Evolutionary conservation across 1,140 invertebrate species (phyloP).

Genomic region (Trichogramma pretiosum): DNA sequence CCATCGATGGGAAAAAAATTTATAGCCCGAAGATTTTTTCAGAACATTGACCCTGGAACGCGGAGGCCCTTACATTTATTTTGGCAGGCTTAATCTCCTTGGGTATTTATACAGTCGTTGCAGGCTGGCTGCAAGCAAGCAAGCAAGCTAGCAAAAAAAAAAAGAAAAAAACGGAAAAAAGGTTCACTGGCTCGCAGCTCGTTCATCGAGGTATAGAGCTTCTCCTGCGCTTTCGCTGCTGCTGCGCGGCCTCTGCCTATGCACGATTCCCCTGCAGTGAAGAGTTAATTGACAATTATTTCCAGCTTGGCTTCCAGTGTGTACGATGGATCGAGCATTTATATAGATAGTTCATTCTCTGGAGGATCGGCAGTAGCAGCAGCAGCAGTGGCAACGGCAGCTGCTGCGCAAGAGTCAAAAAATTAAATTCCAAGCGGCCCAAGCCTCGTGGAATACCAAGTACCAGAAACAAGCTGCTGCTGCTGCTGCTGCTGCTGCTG

Average conservation of each 20-base stretch:
- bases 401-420: conserved; percentile 2
- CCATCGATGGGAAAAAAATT: no score
- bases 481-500: no score
- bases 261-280: not conserved
- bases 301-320: conserved; percentile 2
- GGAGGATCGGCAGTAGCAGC: not conserved
- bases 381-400: not conserved
- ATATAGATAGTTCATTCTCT: conserved; percentile 1
- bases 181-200: not conserved
- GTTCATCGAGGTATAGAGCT: not conserved
- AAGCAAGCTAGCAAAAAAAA: not conserved
- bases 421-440: conserved; percentile 16
- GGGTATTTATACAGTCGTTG: no score
- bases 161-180: not conserved
- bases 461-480: no score
- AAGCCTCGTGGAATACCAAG: conserved; percentile 10
- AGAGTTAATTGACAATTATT: conserved; percentile 17
- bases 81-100: no score
- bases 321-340: no score
- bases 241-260: no score
- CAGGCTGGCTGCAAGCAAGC: not conserved
- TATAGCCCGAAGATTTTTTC: no score
- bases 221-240: no score
- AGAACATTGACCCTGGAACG: no score
- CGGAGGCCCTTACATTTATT: no score